A percentile compares a stretch with the other conserved stretches of the same genome.
phyloP scores from a whole-genome alignment of 2,888 invertebrate species.

The Tromatobia lineatoria region DNA sequence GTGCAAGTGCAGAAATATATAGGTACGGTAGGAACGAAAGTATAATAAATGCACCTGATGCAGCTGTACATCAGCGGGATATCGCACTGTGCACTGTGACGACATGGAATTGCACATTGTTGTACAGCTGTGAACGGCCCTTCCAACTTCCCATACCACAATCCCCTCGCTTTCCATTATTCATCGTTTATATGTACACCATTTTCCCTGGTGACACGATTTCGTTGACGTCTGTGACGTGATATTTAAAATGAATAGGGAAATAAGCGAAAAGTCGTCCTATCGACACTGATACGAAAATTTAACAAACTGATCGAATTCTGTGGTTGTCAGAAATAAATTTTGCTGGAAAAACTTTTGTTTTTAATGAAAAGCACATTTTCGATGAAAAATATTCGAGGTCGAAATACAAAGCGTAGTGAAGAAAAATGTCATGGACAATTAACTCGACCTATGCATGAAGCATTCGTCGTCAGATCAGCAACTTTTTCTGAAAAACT shows the following conservation, averaged over 20 bases:
- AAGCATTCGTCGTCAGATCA: too few relatives aligned
- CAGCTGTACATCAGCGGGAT: constrained; percentile 44
- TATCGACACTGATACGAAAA: constrained; percentile 12
- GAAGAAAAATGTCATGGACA: too few relatives aligned
- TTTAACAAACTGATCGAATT: constrained; percentile 2
- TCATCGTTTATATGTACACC: constrained; percentile 49
- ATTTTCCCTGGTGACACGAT: constrained; percentile 16
- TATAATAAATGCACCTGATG: constrained; percentile 59
- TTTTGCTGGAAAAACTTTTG: background rate
- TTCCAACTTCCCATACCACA: constrained; percentile 35
- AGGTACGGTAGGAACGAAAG: constrained; percentile 38
- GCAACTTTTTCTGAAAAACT: too few relatives aligned
- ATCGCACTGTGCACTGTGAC: constrained; percentile 45
- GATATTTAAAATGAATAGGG: constrained; percentile 33
- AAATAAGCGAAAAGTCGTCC: constrained; percentile 38
- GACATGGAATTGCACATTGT: constrained; percentile 58
- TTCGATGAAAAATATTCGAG: too few relatives aligned
- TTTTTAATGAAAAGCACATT: too few relatives aligned
- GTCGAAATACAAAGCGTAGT: too few relatives aligned
- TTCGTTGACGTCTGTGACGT: background rate
- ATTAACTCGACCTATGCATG: too few relatives aligned
- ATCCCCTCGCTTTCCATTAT: constrained; percentile 54
- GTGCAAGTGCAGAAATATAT: constrained; percentile 10
- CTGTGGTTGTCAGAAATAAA: background rate
- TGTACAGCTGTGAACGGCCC: constrained; percentile 42